Conservation (phyloP, 2,797 vertebrate genomes). For the Ispidina lecontei region DNA sequence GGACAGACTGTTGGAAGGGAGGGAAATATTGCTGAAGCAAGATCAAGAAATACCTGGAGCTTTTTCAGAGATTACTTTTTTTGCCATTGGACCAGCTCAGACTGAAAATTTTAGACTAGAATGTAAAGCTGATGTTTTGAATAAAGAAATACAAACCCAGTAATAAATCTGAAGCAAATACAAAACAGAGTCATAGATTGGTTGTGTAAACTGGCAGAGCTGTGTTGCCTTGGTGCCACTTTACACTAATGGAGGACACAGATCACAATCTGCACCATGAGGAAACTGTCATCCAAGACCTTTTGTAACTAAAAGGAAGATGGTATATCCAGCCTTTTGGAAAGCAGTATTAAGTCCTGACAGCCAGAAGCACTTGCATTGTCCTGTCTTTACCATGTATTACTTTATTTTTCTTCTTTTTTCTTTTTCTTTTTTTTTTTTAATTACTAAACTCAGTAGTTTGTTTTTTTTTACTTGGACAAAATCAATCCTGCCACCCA, state of each 20-base stretch:
- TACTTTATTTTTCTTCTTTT: background rate
- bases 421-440: background rate
- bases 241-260: background rate
- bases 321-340: background rate
- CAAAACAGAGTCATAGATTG: background rate
- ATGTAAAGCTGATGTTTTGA: background rate
- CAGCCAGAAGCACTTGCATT: background rate
- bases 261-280: background rate
- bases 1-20: background rate
- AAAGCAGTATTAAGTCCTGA: background rate
- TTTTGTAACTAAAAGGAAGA: background rate
- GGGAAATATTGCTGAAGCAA: background rate
- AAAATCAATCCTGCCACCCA: constrained; percentile 48
- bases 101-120: constrained; percentile 10
- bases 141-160: background rate
- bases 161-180: background rate
- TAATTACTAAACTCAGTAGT: constrained; percentile 49
- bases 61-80: background rate
- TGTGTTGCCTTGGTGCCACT: background rate
- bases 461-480: constrained; percentile 27
- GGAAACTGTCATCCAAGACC: background rate
- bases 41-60: background rate
- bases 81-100: background rate
- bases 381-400: constrained; percentile 12
- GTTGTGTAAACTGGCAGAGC: background rate